These are phyloP conservation scores for Fragum sueziense DNA, from an alignment of 2,888 invertebrate genomes.

Conservation along the genomic window DNA sequence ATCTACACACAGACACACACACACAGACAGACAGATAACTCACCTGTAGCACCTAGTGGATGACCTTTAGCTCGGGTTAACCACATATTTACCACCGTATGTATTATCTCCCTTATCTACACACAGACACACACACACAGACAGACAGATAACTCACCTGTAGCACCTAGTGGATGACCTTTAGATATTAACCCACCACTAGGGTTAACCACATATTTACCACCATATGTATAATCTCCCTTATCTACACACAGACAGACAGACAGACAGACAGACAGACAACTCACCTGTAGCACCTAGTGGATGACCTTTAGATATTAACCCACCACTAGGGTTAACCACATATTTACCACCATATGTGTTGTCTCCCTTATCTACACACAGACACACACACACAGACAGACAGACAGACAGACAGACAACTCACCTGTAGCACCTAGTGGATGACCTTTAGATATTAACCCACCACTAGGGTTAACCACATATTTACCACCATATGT, in stretches of 20 bases:
- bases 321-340: conserved; percentile 99
- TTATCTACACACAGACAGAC: too few relatives aligned
- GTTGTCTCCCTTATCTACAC: conserved; percentile 97
- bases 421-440: conserved; percentile 95
- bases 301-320: conserved; percentile 99
- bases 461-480: conserved; percentile 99
- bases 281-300: conserved; percentile 95
- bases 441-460: conserved; percentile 99
- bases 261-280: too few relatives aligned
- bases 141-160: too few relatives aligned
- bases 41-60: conserved; percentile 97
- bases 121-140: too few relatives aligned
- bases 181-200: conserved; percentile 99
- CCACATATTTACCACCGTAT: conserved; percentile 97
- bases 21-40: too few relatives aligned
- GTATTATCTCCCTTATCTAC: conserved; percentile 98
- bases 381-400: too few relatives aligned
- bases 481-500: conserved; percentile 99
- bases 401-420: too few relatives aligned
- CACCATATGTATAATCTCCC: conserved; percentile 98
- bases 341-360: conserved; percentile 99
- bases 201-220: conserved; percentile 98
- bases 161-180: conserved; percentile 97
- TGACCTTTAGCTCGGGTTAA: conserved; percentile 99
- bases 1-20: too few relatives aligned